A percentile compares a stretch with the other conserved stretches of the same genome.
These are phyloP conservation scores for Porites australiensis DNA, from an alignment of 64 coral and sea anemone species.

Conservation along the genomic window DNA sequence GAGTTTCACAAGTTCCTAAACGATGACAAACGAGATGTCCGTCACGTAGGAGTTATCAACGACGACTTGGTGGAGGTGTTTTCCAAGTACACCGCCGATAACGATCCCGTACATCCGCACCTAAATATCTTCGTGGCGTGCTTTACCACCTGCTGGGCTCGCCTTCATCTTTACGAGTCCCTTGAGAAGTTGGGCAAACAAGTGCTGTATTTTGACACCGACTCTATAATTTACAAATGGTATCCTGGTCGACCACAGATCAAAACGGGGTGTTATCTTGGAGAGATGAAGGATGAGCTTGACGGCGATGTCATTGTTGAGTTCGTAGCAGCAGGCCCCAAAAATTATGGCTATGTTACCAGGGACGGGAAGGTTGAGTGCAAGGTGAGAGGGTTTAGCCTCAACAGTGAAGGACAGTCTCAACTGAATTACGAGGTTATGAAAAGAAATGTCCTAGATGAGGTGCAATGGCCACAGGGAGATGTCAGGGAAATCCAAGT, in stretches of 20 bases:
- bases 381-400: no score
- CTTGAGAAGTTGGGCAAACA: background rate
- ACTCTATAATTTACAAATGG: background rate
- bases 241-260: background rate
- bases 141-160: background rate
- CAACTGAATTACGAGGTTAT: no score
- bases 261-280: constrained; percentile 24
- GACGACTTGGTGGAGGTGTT: background rate
- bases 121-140: background rate
- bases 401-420: no score
- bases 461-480: fast-evolving
- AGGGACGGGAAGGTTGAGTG: no score
- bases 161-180: constrained; percentile 32
- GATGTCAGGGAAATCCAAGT: no score
- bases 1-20: background rate
- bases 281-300: constrained; percentile 25
- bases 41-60: background rate
- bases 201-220: constrained; percentile 40
- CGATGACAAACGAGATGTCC: background rate
- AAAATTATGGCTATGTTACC: background rate
- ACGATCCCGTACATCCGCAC: background rate
- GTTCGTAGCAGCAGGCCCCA: background rate
- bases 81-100: no score
- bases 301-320: background rate
- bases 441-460: no score